A percentile compares a stretch with the other conserved stretches of the same genome.
phyloP scores from a whole-genome alignment of 2,113 vertebrate genomes.

The Passerina amoena region DNA sequence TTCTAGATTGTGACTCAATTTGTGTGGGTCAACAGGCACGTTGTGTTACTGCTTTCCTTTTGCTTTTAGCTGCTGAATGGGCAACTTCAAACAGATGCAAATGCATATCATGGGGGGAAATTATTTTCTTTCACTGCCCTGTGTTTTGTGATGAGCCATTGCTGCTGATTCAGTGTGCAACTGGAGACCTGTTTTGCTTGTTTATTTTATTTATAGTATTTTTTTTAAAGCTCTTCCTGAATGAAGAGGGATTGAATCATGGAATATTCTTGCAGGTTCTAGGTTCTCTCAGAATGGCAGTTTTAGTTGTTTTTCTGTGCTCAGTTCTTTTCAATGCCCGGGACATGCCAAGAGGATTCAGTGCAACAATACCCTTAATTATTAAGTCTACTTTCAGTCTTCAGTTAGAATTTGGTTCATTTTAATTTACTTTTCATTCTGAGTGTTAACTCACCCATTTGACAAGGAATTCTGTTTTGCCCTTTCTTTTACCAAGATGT shows the following conservation, averaged over 20 bases:
- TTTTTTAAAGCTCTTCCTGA: background rate
- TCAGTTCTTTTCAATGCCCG: background rate
- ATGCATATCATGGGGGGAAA: conserved; percentile 62
- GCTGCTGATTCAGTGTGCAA: conserved; percentile 24
- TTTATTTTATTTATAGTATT: conserved; percentile 21
- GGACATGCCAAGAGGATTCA: background rate
- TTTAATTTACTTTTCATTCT: background rate
- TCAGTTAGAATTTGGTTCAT: background rate
- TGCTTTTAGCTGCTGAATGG: conserved; percentile 71
- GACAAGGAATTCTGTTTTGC: background rate
- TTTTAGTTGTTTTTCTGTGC: background rate
- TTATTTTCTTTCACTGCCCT: conserved; percentile 39
- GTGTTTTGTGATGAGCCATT: conserved; percentile 20
- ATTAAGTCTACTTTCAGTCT: background rate
- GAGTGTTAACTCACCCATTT: background rate
- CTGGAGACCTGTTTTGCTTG: background rate
- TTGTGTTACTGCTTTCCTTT: conserved; percentile 74
- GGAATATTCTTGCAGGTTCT: conserved; percentile 27
- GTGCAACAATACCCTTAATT: background rate
- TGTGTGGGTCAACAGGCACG: conserved; percentile 64
- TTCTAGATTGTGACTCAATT: conserved; percentile 80
- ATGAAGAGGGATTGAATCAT: background rate
- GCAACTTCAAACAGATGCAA: conserved; percentile 60
- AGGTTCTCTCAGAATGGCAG: background rate
- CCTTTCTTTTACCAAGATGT: background rate